Conservation (phyloP, 37 sponge, comb jelly and placozoan genomes). For the Eunapius fragilis region DNA sequence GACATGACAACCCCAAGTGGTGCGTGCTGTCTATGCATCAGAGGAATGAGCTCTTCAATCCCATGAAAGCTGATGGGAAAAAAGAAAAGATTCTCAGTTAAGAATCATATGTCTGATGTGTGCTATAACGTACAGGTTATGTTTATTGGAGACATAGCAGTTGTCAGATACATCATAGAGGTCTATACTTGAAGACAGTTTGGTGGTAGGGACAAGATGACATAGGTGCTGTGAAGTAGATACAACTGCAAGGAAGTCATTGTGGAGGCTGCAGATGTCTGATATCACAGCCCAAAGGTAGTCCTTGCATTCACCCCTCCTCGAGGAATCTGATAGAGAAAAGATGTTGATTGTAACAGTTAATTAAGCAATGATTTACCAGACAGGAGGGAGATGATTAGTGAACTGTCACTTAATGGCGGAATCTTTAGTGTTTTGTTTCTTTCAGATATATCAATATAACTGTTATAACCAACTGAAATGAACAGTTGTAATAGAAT, state of each 20-base stretch:
- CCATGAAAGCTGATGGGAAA: neutral
- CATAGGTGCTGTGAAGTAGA: neutral
- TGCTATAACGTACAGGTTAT: neutral
- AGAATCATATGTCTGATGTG: neutral
- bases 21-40: neutral
- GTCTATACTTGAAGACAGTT: neutral
- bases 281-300: neutral
- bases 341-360: neutral
- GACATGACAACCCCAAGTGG: neutral
- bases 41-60: neutral
- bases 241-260: neutral
- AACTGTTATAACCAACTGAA: neutral
- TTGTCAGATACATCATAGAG: neutral
- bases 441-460: neutral
- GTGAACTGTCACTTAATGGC: neutral
- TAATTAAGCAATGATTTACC: neutral
- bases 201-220: neutral
- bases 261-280: neutral
- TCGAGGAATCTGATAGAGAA: neutral
- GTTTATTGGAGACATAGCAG: neutral
- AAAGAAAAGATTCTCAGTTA: neutral
- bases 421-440: neutral
- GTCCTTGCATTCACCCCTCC: neutral
- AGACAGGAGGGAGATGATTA: neutral
- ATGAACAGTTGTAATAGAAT: slow-evolving; percentile 50